These are phyloP conservation scores for Palythoa caribaeorum DNA, from an alignment of 92 coral and sea anemone genomes.

Conservation along the genomic window DNA sequence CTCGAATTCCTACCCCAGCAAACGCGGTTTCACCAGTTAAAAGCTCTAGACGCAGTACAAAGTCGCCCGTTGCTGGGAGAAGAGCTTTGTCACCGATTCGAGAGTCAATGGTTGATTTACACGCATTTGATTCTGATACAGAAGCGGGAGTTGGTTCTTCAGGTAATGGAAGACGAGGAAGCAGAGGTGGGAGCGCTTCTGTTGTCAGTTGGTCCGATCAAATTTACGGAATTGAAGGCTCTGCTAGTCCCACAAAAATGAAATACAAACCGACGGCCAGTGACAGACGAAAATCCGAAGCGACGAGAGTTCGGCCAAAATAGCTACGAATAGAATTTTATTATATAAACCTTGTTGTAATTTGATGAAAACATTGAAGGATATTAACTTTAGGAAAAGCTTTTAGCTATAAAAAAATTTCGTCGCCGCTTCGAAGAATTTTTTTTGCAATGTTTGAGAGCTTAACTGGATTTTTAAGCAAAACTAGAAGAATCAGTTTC, in stretches of 20 bases:
- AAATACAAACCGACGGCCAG: slow-evolving; percentile 65
- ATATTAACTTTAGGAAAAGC: neutral
- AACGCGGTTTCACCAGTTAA: slow-evolving; percentile 70
- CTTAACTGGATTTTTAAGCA: neutral
- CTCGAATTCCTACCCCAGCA: slow-evolving; percentile 54
- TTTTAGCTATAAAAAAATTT: slow-evolving; percentile 3
- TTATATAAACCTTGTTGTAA: slow-evolving; percentile 36
- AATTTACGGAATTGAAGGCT: slow-evolving; percentile 74
- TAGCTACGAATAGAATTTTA: slow-evolving; percentile 34
- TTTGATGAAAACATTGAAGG: slow-evolving; percentile 2
- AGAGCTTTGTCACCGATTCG: slow-evolving; percentile 96
- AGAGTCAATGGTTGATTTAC: slow-evolving; percentile 71
- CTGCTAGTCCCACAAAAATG: slow-evolving; percentile 85
- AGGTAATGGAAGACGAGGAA: slow-evolving; percentile 76
- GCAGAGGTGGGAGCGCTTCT: slow-evolving; percentile 84
- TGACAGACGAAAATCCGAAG: slow-evolving; percentile 79
- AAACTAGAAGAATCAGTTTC: neutral
- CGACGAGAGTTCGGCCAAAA: slow-evolving; percentile 80
- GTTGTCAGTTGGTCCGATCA: slow-evolving; percentile 99
- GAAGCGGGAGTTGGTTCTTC: slow-evolving; percentile 77
- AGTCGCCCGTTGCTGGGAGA: slow-evolving; percentile 89
- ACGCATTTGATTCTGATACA: slow-evolving; percentile 68
- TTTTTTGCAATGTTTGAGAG: neutral
- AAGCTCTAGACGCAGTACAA: slow-evolving; percentile 71
- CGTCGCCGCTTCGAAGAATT: neutral